Base-by-base conservation (phyloP, 2,888 invertebrate species). In the Drosophila neutralis region DNA sequence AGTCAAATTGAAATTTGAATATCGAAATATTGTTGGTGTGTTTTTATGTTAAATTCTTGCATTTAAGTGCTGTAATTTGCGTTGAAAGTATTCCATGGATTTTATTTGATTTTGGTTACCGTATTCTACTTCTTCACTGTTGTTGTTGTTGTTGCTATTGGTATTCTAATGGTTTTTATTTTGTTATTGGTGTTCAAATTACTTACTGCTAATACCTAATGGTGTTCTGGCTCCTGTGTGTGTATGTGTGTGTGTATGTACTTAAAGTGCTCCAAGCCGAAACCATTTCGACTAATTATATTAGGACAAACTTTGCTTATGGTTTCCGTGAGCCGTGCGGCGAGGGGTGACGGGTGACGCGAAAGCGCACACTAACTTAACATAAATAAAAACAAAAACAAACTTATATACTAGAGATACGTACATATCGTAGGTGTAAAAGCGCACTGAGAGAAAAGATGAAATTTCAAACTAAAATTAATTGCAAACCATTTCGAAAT, bases 1-100 rank as follows among this genome's bases (percentile, higher is more conserved):
- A 27, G 27, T 49, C 27, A 29, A 31, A 31, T 31, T n/a, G 11
- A 31, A 6, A n/a, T 51, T 18, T 18, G 15, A 8, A 24, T 8
- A 45, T 21, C 13, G 15, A 15, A 27, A 49, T 49, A 18, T 49
- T 10, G 4, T 27, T 49, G 27, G 10, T 10, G 10, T 27, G 15
- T 27, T 40, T 42, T 18, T 35, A 13, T 38, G 33, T 31, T n/a
- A 21, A 54, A 29, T 29, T 18, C 29, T 56, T 65, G 35, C 85
- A 82, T 71, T 81, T 84, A 84, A 69, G 54, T 68, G 65, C 60
- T 73, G 74, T 65, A 69, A 81, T 73, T 82, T 81, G 53, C 70
- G 66, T 81, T 78, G 70, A 84, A 77, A 87, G 70, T 78, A 63
- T 82, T 84, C 87, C 70, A 81, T 70, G 74, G 82, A 82, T 18